These are phyloP conservation scores for Carassius carassius DNA, from an alignment of 2,113 vertebrate species.

Conservation along the genomic window DNA sequence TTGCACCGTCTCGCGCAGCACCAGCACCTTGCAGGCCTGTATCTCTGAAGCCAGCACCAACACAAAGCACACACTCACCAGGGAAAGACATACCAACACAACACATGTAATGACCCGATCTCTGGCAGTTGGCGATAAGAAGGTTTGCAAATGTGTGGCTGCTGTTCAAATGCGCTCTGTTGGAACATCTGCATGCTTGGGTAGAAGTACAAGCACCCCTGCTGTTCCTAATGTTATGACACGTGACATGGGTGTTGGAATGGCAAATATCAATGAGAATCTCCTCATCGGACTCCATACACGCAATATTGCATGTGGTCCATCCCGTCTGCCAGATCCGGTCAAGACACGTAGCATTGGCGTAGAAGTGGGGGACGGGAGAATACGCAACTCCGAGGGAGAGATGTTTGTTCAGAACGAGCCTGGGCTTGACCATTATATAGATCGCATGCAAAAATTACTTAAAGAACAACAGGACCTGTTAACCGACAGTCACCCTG, in stretches of 20 bases:
- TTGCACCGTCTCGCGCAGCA: conserved; percentile 77
- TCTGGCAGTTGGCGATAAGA: conserved; percentile 82
- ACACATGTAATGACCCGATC: conserved; percentile 70
- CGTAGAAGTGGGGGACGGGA: conserved; percentile 84
- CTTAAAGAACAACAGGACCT: conserved; percentile 87
- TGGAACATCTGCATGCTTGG: conserved; percentile 70
- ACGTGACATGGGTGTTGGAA: conserved; percentile 85
- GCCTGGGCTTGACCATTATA: conserved; percentile 86
- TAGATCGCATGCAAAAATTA: conserved; percentile 86
- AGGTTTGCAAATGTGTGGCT: conserved; percentile 72
- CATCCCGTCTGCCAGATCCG: conserved; percentile 75
- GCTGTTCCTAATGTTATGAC: conserved; percentile 70
- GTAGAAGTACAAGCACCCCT: conserved; percentile 24
- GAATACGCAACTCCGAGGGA: conserved; percentile 64
- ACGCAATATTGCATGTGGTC: conserved; percentile 91
- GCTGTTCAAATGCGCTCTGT: conserved; percentile 76
- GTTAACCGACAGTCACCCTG: conserved; percentile 81
- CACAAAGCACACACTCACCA: conserved; percentile 76
- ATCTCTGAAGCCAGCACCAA: conserved; percentile 80
- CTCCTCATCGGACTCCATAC: conserved; percentile 91
- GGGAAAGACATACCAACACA: conserved; percentile 87
- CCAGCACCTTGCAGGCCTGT: conserved; percentile 73
- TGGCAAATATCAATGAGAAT: conserved; percentile 85
- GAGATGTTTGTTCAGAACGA: conserved; percentile 65
- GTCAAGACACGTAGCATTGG: conserved; percentile 83